Conservation (phyloP, 2,113 vertebrate genomes). For the Galbula dea region DNA sequence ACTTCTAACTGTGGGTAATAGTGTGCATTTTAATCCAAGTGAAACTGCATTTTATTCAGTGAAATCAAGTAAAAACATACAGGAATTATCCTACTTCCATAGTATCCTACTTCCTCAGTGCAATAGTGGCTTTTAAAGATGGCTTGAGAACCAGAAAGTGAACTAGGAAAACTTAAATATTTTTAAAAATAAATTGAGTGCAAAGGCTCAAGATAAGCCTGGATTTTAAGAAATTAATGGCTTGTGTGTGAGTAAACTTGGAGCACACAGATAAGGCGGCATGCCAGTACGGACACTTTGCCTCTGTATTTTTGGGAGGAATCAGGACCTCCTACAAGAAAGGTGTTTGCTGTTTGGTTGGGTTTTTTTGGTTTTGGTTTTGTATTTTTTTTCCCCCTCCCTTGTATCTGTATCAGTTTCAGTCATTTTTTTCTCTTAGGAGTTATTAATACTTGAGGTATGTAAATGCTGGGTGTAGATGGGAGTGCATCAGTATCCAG, state of each 20-base stretch:
- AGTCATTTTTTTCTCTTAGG: neutral
- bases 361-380: no score
- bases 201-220: neutral
- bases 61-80: neutral
- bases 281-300: neutral
- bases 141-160: neutral
- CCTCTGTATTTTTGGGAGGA: neutral
- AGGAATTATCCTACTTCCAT: neutral
- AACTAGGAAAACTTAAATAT: neutral
- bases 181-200: neutral
- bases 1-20: neutral
- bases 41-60: neutral
- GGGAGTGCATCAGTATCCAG: neutral
- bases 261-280: neutral
- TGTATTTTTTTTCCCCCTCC: no score
- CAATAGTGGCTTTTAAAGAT: neutral
- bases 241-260: neutral
- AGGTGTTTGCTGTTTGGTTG: neutral
- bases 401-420: neutral
- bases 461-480: neutral
- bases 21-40: neutral
- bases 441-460: neutral
- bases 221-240: neutral
- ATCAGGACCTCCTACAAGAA: neutral
- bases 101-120: no score